phyloP scores from a whole-genome alignment of 2,797 vertebrate species.

The Tolypeutes matacus region DNA sequence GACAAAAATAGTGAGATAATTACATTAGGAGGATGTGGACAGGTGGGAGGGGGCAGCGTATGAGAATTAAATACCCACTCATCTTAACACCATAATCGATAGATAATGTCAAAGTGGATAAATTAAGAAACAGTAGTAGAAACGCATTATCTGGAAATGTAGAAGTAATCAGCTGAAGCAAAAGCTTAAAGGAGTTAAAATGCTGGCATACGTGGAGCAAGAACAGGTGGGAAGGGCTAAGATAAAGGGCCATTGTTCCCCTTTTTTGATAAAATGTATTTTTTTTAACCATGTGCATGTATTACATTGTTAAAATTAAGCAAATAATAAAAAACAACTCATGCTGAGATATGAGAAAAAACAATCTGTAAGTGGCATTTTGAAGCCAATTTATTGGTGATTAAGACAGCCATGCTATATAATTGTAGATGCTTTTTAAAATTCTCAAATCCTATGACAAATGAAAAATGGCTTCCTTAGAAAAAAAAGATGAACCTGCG shows the following conservation, averaged over 20 bases:
- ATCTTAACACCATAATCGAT: constrained; percentile 72
- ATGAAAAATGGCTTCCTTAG: constrained; percentile 78
- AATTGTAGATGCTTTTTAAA: constrained; percentile 39
- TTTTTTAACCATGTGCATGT: neutral
- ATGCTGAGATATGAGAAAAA: constrained; percentile 44
- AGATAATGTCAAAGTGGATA: constrained; percentile 67
- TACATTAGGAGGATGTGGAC: constrained; percentile 67
- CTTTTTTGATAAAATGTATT: constrained; percentile 57
- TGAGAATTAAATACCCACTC: constrained; percentile 74
- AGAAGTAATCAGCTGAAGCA: constrained; percentile 11
- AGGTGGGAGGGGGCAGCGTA: constrained; percentile 58
- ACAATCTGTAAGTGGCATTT: constrained; percentile 52
- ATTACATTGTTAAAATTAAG: constrained; percentile 66
- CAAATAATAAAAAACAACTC: constrained; percentile 61
- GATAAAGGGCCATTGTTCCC: neutral
- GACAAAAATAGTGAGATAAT: constrained; percentile 77
- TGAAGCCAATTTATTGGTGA: constrained; percentile 71
- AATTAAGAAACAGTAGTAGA: constrained; percentile 71
- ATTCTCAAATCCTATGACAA: constrained; percentile 65
- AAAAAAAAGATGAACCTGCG: constrained; percentile 67
- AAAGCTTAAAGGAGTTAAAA: constrained; percentile 46
- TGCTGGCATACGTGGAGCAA: constrained; percentile 41
- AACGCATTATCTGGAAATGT: constrained; percentile 61
- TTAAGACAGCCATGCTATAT: constrained; percentile 67
- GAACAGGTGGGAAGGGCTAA: neutral